phyloP scores from a whole-genome alignment of 2,113 vertebrate genomes.

The Chitala chitala region DNA sequence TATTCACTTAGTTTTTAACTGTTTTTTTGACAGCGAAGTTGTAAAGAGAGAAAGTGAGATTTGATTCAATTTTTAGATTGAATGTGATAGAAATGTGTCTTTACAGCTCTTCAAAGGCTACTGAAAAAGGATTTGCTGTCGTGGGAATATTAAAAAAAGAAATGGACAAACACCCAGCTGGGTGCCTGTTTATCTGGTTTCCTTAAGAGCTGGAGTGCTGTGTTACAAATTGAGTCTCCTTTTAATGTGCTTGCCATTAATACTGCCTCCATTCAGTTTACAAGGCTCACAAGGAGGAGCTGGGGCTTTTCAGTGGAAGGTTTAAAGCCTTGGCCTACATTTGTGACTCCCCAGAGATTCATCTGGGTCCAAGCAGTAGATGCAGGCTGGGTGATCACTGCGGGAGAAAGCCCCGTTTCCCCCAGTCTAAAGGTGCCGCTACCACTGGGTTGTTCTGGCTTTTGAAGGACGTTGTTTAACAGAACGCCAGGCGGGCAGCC shows the following conservation, averaged over 20 bases:
- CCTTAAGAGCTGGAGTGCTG: not conserved
- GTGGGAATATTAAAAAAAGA: not conserved
- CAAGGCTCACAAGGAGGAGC: not conserved
- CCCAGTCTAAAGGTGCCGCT: not conserved
- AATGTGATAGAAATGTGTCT: no score
- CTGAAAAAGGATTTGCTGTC: not conserved
- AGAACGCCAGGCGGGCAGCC: not conserved
- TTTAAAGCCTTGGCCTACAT: not conserved
- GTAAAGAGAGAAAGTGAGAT: no score
- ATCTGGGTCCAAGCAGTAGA: not conserved
- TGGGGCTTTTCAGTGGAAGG: not conserved
- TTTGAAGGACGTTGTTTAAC: not conserved
- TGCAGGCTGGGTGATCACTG: not conserved
- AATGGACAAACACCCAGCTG: not conserved
- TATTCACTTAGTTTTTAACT: no score
- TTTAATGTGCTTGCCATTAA: conserved; percentile 17
- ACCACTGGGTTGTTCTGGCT: not conserved
- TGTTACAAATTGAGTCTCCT: not conserved
- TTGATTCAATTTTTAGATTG: no score
- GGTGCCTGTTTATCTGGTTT: not conserved
- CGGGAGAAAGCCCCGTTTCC: conserved; percentile 5
- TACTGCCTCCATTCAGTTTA: not conserved
- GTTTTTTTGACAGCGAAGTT: no score
- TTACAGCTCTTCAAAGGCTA: not conserved
- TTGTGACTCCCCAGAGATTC: conserved; percentile 15